Conservation (phyloP, 2,797 vertebrate species). For the Chrysocyon brachyurus region DNA sequence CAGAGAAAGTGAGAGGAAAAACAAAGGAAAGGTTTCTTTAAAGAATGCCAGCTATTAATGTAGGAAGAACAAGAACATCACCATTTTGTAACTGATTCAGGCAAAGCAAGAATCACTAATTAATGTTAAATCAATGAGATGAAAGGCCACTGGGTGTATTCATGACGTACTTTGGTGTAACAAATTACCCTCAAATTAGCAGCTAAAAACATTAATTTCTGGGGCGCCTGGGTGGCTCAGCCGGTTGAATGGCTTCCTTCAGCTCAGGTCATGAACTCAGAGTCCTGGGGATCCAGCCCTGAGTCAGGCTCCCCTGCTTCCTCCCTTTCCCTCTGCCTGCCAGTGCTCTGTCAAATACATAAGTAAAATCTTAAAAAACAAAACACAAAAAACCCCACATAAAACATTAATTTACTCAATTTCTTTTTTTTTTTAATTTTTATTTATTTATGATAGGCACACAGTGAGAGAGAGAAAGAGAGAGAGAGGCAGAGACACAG, state of each 20-base stretch:
- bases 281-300: no score
- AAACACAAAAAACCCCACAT: no score
- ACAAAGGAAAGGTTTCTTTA: slow-evolving; percentile 6
- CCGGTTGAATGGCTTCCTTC: no score
- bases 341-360: no score
- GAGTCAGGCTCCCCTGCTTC: no score
- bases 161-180: not conserved
- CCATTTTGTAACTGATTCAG: not conserved
- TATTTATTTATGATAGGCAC: no score
- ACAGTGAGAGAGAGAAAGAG: no score
- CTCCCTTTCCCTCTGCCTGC: no score
- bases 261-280: no score
- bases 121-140: not conserved
- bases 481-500: no score
- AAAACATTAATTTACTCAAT: not conserved
- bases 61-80: not conserved
- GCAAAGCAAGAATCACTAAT: not conserved
- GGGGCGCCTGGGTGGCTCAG: no score
- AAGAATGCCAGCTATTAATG: not conserved
- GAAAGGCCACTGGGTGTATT: not conserved
- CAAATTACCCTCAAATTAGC: not conserved
- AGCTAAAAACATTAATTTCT: not conserved
- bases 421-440: not conserved
- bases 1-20: not conserved
- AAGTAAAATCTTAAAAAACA: no score